Base-by-base conservation (phyloP, 2,797 vertebrate genomes). In the Syngnathus rostellatus region DNA sequence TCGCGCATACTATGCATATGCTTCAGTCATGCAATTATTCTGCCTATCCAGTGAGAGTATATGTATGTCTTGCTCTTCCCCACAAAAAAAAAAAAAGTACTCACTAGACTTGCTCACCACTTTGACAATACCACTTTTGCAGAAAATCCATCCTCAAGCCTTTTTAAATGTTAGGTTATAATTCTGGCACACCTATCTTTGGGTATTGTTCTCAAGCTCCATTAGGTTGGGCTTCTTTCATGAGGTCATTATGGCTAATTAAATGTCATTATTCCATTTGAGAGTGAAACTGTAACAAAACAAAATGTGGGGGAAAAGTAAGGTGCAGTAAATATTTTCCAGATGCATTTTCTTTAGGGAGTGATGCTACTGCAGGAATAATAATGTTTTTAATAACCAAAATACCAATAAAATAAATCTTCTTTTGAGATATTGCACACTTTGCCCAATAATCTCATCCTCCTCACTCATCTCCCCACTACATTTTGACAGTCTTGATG, bases 401-500 rank as follows among this genome's bases (percentile, higher is more conserved):
- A 53, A 53, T 23, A 21, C 17, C 50, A 51, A 51, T 51, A 53
- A 10, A 58, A 17, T 2, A 16, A 3, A 17, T 9, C 39, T 25
- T 62, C 2, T 62, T 45, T 11, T 17, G 6, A 45, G 12, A 72
- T 59, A 8, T 60, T 40, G 25, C 67, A 59, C 64, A 63, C 61
- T 78, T 68, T 76, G 51, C 21, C 62, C 66, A 68, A 74, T 73
- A 69, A 63, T 81, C 73, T 72, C 71, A 79, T 73, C 73, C 79
- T 78, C 79, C 79, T 69, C 62, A 67, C 71, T 68, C 77, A 67
- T 80, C 75, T 72, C 57, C 75, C 67, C 63, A 62, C 77, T 81
- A 76, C 81, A 72, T 76, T 51, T 82, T 87, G 86, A 87, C 87
- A 89, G 83, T 80, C 31, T 37, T 80, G 80, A 88, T 91, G 87